phyloP scores from a whole-genome alignment of 2,797 vertebrate genomes.

The Lutjanus campechanus region DNA sequence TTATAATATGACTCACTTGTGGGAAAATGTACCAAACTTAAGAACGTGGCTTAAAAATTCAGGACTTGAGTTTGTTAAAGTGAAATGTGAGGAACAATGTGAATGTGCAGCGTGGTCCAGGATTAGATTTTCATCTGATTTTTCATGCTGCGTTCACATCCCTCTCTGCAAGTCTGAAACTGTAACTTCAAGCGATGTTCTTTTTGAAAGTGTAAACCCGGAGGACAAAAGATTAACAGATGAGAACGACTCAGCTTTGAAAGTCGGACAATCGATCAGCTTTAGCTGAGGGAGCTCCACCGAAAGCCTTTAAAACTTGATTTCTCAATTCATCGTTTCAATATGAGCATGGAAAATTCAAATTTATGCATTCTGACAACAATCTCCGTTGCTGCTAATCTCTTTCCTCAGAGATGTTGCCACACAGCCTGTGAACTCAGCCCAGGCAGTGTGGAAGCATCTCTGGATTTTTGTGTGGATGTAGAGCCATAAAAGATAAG shows the following conservation, averaged over 20 bases:
- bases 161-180: neutral
- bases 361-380: conserved; percentile 30
- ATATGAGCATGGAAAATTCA: conserved; percentile 4
- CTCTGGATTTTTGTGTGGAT: neutral
- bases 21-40: neutral
- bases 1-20: neutral
- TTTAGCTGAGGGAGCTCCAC: too few relatives aligned
- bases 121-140: neutral
- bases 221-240: neutral
- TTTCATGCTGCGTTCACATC: neutral
- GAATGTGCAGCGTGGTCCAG: neutral
- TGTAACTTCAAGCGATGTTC: neutral
- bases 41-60: neutral
- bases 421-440: neutral
- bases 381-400: conserved; percentile 6
- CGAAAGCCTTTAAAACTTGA: neutral
- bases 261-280: neutral
- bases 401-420: neutral
- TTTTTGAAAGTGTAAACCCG: neutral
- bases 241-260: neutral
- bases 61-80: neutral
- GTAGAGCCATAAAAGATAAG: neutral
- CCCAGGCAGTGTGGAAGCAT: neutral
- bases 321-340: conserved; percentile 7
- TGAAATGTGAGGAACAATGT: neutral